These are phyloP conservation scores for Raillietiella orientalis DNA, from an alignment of 2,888 invertebrate species.

Conservation along the genomic window DNA sequence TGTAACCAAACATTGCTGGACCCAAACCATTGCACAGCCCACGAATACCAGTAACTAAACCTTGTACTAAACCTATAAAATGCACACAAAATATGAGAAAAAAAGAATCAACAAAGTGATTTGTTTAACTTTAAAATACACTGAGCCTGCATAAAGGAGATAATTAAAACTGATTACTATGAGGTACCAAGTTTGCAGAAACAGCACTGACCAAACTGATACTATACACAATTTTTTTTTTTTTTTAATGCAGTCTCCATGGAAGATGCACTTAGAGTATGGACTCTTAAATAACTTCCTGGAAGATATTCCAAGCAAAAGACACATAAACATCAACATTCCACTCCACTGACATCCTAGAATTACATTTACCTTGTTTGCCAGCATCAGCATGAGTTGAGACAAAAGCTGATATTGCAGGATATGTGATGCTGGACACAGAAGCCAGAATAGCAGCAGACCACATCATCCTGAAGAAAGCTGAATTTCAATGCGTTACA, in stretches of 20 bases:
- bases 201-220: too few species aligned
- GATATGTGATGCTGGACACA: conserved; percentile 85
- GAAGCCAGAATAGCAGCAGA: conserved; percentile 85
- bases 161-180: neutral
- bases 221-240: too few species aligned
- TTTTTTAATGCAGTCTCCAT: too few species aligned
- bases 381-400: conserved; percentile 93
- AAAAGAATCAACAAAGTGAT: conserved; percentile 9
- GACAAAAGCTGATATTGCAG: conserved; percentile 92
- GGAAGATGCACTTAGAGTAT: too few species aligned
- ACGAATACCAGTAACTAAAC: conserved; percentile 94
- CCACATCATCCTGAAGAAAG: conserved; percentile 71
- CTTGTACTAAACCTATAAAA: conserved; percentile 41
- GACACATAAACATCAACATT: too few species aligned
- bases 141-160: neutral
- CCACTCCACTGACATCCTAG: too few species aligned
- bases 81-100: too few species aligned
- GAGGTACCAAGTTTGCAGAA: neutral
- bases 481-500: too few species aligned
- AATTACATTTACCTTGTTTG: conserved; percentile 34
- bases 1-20: conserved; percentile 90
- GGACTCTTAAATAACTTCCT: too few species aligned
- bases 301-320: too few species aligned
- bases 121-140: conserved; percentile 8
- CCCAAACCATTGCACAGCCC: conserved; percentile 93